Evolutionary conservation across 2,797 vertebrate genomes (phyloP).

Genomic region (Aphelocoma californica): DNA sequence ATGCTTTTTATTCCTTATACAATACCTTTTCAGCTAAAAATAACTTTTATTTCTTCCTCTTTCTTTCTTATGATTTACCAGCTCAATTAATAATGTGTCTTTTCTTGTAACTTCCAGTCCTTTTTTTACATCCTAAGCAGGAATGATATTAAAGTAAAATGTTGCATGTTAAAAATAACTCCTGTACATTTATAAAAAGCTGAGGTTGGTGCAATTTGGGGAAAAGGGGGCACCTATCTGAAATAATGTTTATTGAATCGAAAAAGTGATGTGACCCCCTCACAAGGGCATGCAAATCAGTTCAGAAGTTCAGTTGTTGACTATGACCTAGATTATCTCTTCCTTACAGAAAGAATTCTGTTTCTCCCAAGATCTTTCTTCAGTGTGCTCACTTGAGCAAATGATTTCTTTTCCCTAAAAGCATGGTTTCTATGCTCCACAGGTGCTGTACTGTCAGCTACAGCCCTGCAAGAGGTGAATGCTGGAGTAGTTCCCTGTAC

Average conservation of each 20-base stretch:
- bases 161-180: neutral
- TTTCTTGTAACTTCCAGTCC: neutral
- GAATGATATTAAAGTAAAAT: neutral
- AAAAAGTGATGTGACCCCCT: neutral
- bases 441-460: neutral
- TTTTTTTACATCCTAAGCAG: neutral
- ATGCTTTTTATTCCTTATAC: neutral
- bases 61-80: neutral
- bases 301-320: neutral
- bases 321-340: neutral
- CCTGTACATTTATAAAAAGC: neutral
- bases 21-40: neutral
- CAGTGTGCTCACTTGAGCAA: neutral
- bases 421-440: neutral
- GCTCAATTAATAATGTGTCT: neutral
- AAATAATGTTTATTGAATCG: neutral
- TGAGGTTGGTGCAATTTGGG: neutral
- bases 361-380: neutral
- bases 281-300: too few relatives aligned
- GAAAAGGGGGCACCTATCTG: neutral
- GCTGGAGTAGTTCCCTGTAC: neutral
- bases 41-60: neutral
- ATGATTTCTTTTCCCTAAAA: neutral
- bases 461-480: neutral
- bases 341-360: neutral